Evolutionary conservation across 2,113 vertebrate species (phyloP).

Genomic region (Phaethon lepturus): DNA sequence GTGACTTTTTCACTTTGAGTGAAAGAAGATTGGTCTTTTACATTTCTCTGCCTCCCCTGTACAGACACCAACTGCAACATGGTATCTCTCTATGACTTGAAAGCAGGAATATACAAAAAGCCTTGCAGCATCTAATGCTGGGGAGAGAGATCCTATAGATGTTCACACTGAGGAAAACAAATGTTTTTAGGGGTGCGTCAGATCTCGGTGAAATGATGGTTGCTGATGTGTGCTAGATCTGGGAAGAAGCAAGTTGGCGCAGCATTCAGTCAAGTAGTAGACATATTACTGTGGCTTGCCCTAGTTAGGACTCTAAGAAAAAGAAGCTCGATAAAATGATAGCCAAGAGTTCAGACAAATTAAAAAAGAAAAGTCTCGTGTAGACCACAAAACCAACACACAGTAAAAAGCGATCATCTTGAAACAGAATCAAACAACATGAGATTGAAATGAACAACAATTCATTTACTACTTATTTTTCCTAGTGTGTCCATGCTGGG

Average conservation of each 20-base stretch:
- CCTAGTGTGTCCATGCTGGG: not conserved
- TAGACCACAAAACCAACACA: not conserved
- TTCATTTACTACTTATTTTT: not conserved
- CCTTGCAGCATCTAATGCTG: not conserved
- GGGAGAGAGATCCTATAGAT: not conserved
- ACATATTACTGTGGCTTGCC: not conserved
- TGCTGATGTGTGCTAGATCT: not conserved
- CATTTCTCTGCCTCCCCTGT: not conserved
- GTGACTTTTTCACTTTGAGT: not conserved
- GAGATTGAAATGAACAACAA: not conserved
- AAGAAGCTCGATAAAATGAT: not conserved
- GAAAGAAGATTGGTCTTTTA: not conserved
- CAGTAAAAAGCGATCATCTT: not conserved
- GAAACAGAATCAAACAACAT: not conserved
- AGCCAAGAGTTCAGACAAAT: not conserved
- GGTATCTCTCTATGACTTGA: not conserved
- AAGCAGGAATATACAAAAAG: not conserved
- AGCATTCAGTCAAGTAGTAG: not conserved
- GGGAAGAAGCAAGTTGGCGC: not conserved
- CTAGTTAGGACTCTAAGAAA: not conserved
- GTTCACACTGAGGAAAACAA: not conserved
- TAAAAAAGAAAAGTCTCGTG: not conserved
- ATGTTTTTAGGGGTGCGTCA: not conserved
- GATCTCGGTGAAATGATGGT: not conserved
- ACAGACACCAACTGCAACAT: not conserved